These are phyloP conservation scores for Laticauda laticaudata DNA, from an alignment of 2,113 vertebrate species.

Conservation along the genomic window DNA sequence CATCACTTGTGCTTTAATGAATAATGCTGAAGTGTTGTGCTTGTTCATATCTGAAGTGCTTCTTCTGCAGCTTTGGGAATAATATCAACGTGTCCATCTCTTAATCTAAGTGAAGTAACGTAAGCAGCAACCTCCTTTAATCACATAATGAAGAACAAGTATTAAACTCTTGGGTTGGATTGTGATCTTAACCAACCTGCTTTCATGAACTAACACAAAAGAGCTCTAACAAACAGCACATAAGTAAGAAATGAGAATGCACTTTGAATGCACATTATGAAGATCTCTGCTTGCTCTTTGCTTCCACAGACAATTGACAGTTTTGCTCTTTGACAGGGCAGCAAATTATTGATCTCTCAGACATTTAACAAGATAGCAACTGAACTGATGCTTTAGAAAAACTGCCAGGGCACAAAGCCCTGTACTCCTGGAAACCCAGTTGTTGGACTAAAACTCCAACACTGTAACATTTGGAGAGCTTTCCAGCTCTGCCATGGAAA, in stretches of 20 bases:
- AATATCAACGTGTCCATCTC: not conserved
- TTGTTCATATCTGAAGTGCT: not conserved
- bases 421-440: not conserved
- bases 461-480: not conserved
- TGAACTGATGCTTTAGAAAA: not conserved
- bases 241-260: not conserved
- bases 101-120: not conserved
- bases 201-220: not conserved
- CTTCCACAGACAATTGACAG: not conserved
- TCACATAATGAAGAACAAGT: not conserved
- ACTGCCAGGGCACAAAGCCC: not conserved
- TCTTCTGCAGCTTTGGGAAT: not conserved
- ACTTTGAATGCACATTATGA: not conserved
- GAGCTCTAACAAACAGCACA: not conserved
- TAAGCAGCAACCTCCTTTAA: not conserved
- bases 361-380: not conserved
- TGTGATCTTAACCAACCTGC: not conserved
- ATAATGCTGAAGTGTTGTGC: not conserved
- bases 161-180: not conserved
- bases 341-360: not conserved
- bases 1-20: not conserved
- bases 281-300: not conserved
- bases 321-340: not conserved
- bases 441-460: not conserved
- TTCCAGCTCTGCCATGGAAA: not conserved